Percentiles rank a stretch among this genome's conserved stretches.
These are phyloP conservation scores for Ammodytes dubius DNA, from an alignment of 2,113 vertebrate species.

Conservation along the genomic window DNA sequence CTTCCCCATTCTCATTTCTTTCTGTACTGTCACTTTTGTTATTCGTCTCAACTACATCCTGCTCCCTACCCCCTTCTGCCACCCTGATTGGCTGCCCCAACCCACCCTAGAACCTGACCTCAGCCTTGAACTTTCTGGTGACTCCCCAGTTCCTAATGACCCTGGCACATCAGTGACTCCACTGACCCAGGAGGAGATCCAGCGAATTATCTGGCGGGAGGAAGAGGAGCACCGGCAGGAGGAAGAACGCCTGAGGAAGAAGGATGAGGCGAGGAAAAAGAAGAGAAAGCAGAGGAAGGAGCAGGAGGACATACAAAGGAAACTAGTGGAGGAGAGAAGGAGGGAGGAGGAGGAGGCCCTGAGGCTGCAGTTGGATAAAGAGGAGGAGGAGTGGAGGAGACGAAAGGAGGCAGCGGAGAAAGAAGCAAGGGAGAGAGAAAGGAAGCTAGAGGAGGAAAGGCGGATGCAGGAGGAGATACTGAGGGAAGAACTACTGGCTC, in stretches of 20 bases:
- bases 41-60: slow-evolving; percentile 19
- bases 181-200: slow-evolving; percentile 68
- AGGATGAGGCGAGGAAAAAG: slow-evolving; percentile 71
- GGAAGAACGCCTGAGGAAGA: slow-evolving; percentile 71
- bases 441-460: slow-evolving; percentile 67
- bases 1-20: neutral
- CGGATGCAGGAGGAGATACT: slow-evolving; percentile 53
- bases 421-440: slow-evolving; percentile 52
- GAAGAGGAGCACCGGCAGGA: slow-evolving; percentile 70
- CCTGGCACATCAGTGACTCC: slow-evolving; percentile 34
- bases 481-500: slow-evolving; percentile 56
- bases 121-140: slow-evolving; percentile 88
- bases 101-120: slow-evolving; percentile 78
- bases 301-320: slow-evolving; percentile 69
- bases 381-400: slow-evolving; percentile 61
- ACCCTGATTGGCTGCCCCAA: slow-evolving; percentile 51
- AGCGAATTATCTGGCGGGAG: slow-evolving; percentile 70
- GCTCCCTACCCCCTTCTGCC: slow-evolving; percentile 17
- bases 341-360: slow-evolving; percentile 68
- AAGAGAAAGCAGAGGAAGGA: slow-evolving; percentile 79
- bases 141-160: slow-evolving; percentile 87
- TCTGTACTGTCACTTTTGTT: neutral
- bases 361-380: slow-evolving; percentile 61
- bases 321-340: slow-evolving; percentile 64
- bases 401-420: slow-evolving; percentile 43